Evolutionary conservation across 2,888 invertebrate species (phyloP), one percentile per base, ranked within the genome.

Genomic region (Tipula confusa): DNA sequence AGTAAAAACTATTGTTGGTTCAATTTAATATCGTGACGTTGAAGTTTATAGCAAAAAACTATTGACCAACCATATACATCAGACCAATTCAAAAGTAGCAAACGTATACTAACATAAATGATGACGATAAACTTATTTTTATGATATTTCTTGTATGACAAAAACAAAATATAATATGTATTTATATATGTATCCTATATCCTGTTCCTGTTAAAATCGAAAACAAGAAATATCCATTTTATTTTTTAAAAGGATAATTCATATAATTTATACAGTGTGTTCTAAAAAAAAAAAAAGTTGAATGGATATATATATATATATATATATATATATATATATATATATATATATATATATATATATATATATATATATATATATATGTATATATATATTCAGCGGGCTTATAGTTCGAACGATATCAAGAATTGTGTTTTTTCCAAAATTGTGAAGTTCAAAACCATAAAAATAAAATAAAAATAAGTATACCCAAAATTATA

Each of bases 191-290:
- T n/a, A n/a, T n/a, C n/a, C n/a, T n/a, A n/a, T n/a, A n/a, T n/a
- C n/a, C n/a, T n/a, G n/a, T n/a, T 64, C 64, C 64, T 64, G 64
- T 24, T 64, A 64, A 64, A 24, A 64, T 64, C 24, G 64, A 24
- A 64, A 64, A 64, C 64, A 64, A 64, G 64, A 24, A 64, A 64
- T 64, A 64, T 64, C 64, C 64, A 64, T 24, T 64, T 43, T 43
- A 43, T 43, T 43, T 43, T 5, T 64, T 64, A 64, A n/a, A n/a
- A 64, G 64, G 64, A 64, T 24, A 9, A 9, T 18, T 24, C 2
- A 24, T 64, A 64, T 15, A 64, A 24, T 9, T 24, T 7, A 33
- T 24, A 9, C 64, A 64, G 9, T 24, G 64, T 64, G 11, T 64
- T 24, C 24, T 64, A 64, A 9, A 64, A 64, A 24, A 9, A 64